These are phyloP conservation scores for Progne subis DNA, from an alignment of 2,113 vertebrate species.

Conservation along the genomic window DNA sequence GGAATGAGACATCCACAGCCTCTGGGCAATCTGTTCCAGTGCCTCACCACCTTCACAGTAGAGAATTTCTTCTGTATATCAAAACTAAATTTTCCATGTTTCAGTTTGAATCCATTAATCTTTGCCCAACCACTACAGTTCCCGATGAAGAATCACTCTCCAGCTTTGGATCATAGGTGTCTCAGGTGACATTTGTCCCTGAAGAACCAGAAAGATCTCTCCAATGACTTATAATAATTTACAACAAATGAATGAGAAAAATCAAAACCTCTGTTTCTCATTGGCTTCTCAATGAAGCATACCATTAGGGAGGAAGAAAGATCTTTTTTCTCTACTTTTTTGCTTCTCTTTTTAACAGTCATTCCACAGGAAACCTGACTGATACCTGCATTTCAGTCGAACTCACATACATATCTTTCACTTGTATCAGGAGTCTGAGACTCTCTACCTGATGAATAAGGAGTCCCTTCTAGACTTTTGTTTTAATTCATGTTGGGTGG, in stretches of 20 bases:
- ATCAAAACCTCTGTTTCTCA: fast-evolving
- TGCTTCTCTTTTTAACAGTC: neutral
- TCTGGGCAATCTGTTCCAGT: neutral
- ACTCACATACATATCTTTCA: neutral
- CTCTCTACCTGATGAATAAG: neutral
- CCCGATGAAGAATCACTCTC: neutral
- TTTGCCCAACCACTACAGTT: neutral
- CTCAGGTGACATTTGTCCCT: neutral
- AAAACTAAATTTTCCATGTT: neutral
- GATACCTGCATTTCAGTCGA: neutral
- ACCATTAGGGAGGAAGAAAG: neutral
- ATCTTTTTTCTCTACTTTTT: neutral
- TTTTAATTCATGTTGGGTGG: neutral
- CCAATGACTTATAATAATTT: neutral
- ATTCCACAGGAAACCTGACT: neutral
- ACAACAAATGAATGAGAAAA: neutral
- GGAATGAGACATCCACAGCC: neutral
- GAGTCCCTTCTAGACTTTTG: neutral
- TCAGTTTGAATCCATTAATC: neutral
- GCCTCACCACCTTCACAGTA: neutral
- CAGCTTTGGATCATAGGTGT: neutral
- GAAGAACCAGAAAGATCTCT: neutral
- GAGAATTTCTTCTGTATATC: neutral
- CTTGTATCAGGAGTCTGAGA: neutral
- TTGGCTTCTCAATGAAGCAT: neutral